Percentiles rank a stretch among this genome's conserved stretches.
phyloP scores from a whole-genome alignment of 2,797 vertebrate species.

The Platyrinchus mystaceus region DNA sequence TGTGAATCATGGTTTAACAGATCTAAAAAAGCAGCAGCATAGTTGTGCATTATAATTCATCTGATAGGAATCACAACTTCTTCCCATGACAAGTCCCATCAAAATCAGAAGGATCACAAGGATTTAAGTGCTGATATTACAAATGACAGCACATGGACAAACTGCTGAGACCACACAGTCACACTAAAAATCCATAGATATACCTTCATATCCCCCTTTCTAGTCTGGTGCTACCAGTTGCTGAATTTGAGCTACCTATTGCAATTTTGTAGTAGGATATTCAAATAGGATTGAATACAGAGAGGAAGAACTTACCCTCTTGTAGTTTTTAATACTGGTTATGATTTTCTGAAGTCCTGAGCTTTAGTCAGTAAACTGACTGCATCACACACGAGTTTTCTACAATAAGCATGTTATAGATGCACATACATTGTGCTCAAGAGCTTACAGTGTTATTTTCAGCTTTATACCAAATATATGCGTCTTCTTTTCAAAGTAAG shows the following conservation, averaged over 20 bases:
- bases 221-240: not conserved
- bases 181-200: not conserved
- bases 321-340: not conserved
- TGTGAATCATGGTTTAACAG: not conserved
- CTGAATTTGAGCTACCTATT: not conserved
- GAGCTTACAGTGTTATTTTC: not conserved
- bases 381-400: not conserved
- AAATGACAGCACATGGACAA: not conserved
- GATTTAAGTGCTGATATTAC: not conserved
- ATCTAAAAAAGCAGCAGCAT: not conserved
- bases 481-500: not conserved
- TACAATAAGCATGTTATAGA: not conserved
- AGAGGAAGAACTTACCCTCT: not conserved
- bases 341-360: not conserved
- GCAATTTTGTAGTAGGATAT: not conserved
- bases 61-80: not conserved
- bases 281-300: not conserved
- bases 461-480: accelerated
- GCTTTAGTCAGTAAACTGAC: not conserved
- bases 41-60: not conserved
- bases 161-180: not conserved
- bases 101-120: not conserved
- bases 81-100: not conserved
- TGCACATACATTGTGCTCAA: not conserved
- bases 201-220: not conserved